These are phyloP conservation scores for Jacana jacana DNA, from an alignment of 2,113 vertebrate genomes.

Conservation along the genomic window DNA sequence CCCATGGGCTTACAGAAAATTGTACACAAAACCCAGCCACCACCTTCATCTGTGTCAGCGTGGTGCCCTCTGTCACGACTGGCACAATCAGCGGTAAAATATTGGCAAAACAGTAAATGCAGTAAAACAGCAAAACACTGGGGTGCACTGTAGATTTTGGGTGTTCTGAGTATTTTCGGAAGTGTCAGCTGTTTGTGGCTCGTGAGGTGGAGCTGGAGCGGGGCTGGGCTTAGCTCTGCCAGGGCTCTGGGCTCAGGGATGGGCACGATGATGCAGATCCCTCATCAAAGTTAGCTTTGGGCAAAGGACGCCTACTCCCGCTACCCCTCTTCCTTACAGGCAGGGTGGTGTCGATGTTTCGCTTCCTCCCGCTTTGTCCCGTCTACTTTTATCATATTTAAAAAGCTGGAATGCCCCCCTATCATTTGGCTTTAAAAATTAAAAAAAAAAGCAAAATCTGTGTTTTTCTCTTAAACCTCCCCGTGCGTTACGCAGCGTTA, in stretches of 20 bases:
- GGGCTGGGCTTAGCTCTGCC: background rate
- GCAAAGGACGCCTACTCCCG: background rate
- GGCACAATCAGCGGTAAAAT: background rate
- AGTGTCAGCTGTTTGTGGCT: background rate
- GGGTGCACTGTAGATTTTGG: background rate
- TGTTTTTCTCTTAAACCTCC: background rate
- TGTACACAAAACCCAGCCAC: background rate
- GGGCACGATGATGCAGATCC: background rate
- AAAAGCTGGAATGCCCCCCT: background rate
- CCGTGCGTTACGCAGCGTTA: background rate
- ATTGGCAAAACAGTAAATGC: rapidly evolving
- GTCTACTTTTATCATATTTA: background rate
- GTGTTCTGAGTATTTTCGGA: background rate
- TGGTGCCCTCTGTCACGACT: rapidly evolving
- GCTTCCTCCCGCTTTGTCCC: background rate
- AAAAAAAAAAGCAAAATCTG: background rate
- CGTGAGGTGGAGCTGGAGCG: no score
- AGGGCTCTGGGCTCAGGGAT: background rate
- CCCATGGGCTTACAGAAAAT: background rate
- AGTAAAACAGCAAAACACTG: background rate
- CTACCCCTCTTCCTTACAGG: background rate
- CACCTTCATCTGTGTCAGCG: rapidly evolving
- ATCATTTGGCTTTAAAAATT: background rate
- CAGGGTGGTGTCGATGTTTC: background rate
- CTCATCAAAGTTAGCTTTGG: background rate